phyloP scores from a whole-genome alignment of 2,113 vertebrate species.

The Sceloporus undulatus region DNA sequence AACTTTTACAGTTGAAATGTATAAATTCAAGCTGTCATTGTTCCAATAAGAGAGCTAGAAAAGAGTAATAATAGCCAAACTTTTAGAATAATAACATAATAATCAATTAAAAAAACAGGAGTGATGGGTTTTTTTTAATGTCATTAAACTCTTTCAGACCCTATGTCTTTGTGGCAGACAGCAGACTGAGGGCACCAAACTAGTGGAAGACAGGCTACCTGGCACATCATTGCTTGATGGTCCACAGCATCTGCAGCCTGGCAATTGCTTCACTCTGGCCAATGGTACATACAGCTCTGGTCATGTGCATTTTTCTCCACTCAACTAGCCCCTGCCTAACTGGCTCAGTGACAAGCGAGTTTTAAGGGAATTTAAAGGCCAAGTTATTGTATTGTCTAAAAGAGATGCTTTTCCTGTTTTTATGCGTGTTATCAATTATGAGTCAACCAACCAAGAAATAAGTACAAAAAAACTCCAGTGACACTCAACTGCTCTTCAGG shows the following conservation, averaged over 20 bases:
- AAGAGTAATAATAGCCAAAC: too few relatives aligned
- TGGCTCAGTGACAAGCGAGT: neutral
- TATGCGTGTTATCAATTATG: slow-evolving; percentile 66
- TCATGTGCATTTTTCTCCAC: neutral
- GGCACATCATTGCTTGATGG: neutral
- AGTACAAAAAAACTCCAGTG: slow-evolving; percentile 69
- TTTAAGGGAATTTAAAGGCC: slow-evolving; percentile 39
- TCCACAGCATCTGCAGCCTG: neutral
- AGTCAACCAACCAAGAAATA: slow-evolving; percentile 67
- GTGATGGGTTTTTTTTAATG: too few relatives aligned
- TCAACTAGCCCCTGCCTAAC: neutral
- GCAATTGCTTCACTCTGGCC: neutral
- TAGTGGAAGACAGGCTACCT: neutral
- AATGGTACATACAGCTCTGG: neutral
- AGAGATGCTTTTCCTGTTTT: slow-evolving; percentile 70
- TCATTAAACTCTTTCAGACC: too few relatives aligned
- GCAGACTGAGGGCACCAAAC: neutral
- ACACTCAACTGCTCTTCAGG: slow-evolving; percentile 55
- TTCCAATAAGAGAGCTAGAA: too few relatives aligned
- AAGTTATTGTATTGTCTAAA: slow-evolving; percentile 37
- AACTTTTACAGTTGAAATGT: too few relatives aligned
- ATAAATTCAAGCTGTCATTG: too few relatives aligned
- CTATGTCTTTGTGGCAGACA: neutral
- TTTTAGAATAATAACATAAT: too few relatives aligned
- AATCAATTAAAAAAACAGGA: too few relatives aligned